Conservation (phyloP, 2,888 invertebrate species). For the Acanthosepion esculentum region DNA sequence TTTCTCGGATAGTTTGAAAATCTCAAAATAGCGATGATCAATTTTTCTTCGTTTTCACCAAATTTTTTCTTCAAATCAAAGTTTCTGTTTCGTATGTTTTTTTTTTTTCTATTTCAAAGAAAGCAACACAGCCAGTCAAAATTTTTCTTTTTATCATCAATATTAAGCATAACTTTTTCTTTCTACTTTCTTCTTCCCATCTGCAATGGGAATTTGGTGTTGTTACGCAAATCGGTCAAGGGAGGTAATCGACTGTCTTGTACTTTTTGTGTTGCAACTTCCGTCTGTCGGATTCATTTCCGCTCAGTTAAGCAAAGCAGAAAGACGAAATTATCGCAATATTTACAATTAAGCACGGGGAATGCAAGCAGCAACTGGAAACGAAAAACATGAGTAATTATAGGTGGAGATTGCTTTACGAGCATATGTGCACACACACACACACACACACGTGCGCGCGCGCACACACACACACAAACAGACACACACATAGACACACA, state of each 20-base stretch:
- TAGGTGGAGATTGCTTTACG: neutral
- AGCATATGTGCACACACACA: neutral
- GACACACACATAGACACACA: neutral
- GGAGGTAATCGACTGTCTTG: slow-evolving; percentile 5
- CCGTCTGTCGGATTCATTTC: neutral
- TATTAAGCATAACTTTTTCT: neutral
- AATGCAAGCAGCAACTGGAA: neutral
- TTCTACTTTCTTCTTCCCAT: neutral
- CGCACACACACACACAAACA: neutral
- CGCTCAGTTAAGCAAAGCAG: neutral
- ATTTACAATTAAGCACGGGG: neutral
- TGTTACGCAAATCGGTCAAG: slow-evolving; percentile 15
- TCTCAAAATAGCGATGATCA: too few relatives aligned
- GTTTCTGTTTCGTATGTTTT: too few relatives aligned
- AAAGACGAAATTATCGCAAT: neutral
- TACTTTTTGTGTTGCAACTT: neutral
- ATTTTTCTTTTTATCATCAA: too few relatives aligned
- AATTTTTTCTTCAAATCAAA: too few relatives aligned
- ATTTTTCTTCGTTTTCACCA: too few relatives aligned
- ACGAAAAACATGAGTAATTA: neutral
- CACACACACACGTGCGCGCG: neutral
- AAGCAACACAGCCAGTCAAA: too few relatives aligned
- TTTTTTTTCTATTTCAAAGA: too few relatives aligned
- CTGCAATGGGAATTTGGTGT: neutral
- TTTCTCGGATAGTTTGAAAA: too few relatives aligned